phyloP scores from a whole-genome alignment of 2,797 vertebrate genomes.

The Manis crassicaudata region DNA sequence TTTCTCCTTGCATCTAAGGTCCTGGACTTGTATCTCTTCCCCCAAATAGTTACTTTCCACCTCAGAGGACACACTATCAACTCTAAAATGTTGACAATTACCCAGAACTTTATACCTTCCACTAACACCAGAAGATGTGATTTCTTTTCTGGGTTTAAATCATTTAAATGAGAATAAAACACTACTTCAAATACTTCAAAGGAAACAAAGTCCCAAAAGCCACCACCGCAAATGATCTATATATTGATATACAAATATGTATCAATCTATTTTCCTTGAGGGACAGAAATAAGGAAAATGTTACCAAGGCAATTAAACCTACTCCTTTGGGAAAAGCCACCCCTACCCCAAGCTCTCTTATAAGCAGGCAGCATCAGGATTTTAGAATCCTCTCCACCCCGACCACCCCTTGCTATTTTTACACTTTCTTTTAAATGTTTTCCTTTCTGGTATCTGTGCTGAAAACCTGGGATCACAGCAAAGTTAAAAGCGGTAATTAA shows the following conservation, averaged over 20 bases:
- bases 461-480: background rate
- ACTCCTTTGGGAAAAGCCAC: background rate
- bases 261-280: constrained; percentile 29
- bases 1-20: background rate
- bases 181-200: background rate
- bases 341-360: background rate
- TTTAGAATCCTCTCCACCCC: background rate
- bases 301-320: background rate
- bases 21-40: background rate
- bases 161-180: constrained; percentile 22
- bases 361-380: background rate
- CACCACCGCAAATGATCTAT: background rate
- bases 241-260: background rate
- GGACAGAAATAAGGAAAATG: constrained; percentile 52
- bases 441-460: constrained; percentile 1
- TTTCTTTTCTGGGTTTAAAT: background rate
- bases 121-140: background rate
- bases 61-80: background rate
- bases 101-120: background rate
- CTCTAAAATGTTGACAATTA: background rate
- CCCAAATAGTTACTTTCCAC: background rate
- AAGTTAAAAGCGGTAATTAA: background rate
- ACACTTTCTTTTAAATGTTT: constrained; percentile 35
- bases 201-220: background rate
- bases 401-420: background rate